Evolutionary conservation across 2,113 vertebrate species (phyloP), one percentile per base, ranked within the genome.

Genomic region (Eonycteris spelaea): DNA sequence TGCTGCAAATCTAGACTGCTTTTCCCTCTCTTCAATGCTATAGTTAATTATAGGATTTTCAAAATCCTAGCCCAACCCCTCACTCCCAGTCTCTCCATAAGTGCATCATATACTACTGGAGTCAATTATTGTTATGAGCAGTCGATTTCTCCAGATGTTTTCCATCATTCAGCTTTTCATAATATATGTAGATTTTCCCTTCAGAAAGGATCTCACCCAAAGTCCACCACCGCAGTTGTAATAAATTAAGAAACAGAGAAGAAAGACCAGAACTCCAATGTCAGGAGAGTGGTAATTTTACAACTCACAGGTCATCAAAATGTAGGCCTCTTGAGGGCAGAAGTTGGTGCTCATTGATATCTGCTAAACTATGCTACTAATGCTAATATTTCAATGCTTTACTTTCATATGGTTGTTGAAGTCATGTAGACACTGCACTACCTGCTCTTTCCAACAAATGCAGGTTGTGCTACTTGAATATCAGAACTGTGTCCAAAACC

Each of bases 1-100:
- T 7, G 99, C 99, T 14, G 99, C 99, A 3, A 99, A 99, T 26
- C 99, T 98, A 0, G 99, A 99, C 95, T 99, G 99, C 24, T 43
- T 35, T 73, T 40, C 24, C 67, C 16, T 83, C 35, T n/a, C 77
- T 89, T 94, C 30, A 55, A 53, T 74, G 43, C 22, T 65, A 10
- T 10, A 74, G 67, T 55, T 45, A 65, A 83, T 55, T 18, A 53
- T 0, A 82, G 16, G 30, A 74, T 89, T 83, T 88, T 65, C 21
- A n/a, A 40, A 74, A 35, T 61, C 71, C 35, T 89, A 73, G 35
- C 35, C 77, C 35, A 82, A 43, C 6, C 63, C 9, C 3, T 35
- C 48, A 65, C 15, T 35, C 53, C 16, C 67, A 30, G 45, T 3
- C 21, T 74, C 55, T 71, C 53, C 84, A 71, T 19, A 65, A 92